A percentile compares a stretch with the other conserved stretches of the same genome.
These are phyloP conservation scores for Strix occidentalis DNA, from an alignment of 2,797 vertebrate species.

Conservation along the genomic window DNA sequence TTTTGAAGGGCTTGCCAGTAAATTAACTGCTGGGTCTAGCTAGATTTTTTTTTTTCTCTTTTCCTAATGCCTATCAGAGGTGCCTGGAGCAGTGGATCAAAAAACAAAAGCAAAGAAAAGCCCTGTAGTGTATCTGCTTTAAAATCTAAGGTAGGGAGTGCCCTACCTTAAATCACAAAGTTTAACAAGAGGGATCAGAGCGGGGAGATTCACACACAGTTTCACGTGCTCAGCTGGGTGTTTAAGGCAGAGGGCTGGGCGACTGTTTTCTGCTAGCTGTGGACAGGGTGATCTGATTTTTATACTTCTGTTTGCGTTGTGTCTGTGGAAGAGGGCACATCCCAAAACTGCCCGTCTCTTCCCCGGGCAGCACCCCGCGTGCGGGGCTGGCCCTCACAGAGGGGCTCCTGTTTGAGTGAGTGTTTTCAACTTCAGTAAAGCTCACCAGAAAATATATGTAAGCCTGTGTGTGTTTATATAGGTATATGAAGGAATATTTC, in stretches of 20 bases:
- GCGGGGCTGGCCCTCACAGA: not conserved
- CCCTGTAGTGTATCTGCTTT: not conserved
- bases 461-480: fast-evolving
- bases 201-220: fast-evolving
- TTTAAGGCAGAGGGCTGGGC: not conserved
- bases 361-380: fast-evolving
- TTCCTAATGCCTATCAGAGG: not conserved
- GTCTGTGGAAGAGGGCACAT: fast-evolving
- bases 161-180: not conserved
- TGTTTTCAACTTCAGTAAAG: not conserved
- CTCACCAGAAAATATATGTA: fast-evolving
- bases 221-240: fast-evolving
- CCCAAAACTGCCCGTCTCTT: not conserved
- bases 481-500: not conserved
- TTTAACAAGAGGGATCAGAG: not conserved
- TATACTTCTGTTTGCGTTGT: fast-evolving
- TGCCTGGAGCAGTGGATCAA: not conserved
- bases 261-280: fast-evolving
- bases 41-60: not conserved
- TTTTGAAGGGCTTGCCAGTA: constrained; percentile 49
- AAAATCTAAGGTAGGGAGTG: not conserved
- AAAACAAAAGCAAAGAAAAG: not conserved
- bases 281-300: not conserved
- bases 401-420: not conserved
- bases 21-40: not conserved